A percentile compares a stretch with the other conserved stretches of the same genome.
phyloP scores from a whole-genome alignment of 2,888 invertebrate genomes.

The Orchesella flavescens region DNA sequence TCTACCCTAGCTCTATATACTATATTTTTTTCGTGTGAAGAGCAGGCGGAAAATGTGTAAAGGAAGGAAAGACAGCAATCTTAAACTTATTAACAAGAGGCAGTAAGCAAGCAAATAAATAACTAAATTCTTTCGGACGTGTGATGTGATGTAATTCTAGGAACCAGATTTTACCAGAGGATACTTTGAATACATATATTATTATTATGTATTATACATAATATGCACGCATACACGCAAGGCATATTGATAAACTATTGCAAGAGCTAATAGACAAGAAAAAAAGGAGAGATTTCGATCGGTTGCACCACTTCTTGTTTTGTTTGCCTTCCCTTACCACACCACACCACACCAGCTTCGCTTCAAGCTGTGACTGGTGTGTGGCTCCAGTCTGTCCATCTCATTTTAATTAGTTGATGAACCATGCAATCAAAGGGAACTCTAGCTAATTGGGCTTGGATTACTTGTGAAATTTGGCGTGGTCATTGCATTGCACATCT shows the following conservation, averaged over 20 bases:
- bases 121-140: constrained; percentile 48
- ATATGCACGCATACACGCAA: too few species aligned
- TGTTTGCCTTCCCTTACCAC: constrained; percentile 23
- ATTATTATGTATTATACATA: background rate
- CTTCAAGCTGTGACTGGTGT: constrained; percentile 46
- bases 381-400: constrained; percentile 46
- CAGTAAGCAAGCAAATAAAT: constrained; percentile 46
- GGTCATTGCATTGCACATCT: constrained; percentile 14
- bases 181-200: too few species aligned
- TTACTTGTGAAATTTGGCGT: constrained; percentile 28
- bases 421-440: constrained; percentile 38
- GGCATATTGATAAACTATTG: background rate
- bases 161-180: constrained; percentile 46
- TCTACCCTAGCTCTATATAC: too few species aligned
- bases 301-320: background rate
- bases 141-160: constrained; percentile 54
- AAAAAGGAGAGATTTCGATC: background rate
- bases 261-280: background rate
- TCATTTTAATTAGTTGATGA: constrained; percentile 54
- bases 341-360: background rate
- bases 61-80: constrained; percentile 28
- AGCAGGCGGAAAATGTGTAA: constrained; percentile 39
- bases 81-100: constrained; percentile 43
- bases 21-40: constrained; percentile 34
- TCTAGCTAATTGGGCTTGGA: constrained; percentile 21